Evolutionary conservation across 2,797 vertebrate species (phyloP).

Genomic region (Amphiprion clarkii): DNA sequence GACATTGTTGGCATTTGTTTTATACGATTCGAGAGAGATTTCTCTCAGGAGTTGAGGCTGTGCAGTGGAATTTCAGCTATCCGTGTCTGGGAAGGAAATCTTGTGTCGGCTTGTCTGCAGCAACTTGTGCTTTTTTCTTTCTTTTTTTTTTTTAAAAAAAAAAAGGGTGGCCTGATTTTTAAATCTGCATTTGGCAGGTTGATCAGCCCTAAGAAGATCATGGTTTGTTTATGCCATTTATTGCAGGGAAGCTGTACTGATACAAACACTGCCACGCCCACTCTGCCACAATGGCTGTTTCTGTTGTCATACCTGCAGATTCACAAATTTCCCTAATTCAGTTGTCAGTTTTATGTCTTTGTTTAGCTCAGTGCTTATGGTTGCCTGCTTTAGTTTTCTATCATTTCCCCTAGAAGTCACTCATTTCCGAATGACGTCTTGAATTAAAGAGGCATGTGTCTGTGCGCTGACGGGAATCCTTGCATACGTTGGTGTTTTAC

Average conservation of each 20-base stretch:
- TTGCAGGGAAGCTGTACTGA: conserved; percentile 36
- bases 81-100: conserved; percentile 21
- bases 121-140: conserved; percentile 19
- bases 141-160: background rate
- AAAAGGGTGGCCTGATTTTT: conserved; percentile 44
- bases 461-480: too few relatives aligned
- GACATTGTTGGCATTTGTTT: conserved; percentile 32
- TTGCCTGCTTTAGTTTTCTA: too few relatives aligned
- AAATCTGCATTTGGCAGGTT: conserved; percentile 41
- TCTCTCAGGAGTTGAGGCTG: conserved; percentile 6
- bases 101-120: conserved; percentile 36
- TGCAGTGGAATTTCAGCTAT: conserved; percentile 38
- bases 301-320: conserved; percentile 23
- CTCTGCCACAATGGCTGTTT: conserved; percentile 8
- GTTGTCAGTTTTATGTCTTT: background rate
- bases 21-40: conserved; percentile 19
- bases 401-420: too few relatives aligned
- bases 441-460: too few relatives aligned
- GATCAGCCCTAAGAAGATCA: conserved; percentile 49
- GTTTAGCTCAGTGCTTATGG: background rate
- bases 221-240: conserved; percentile 29
- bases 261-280: conserved; percentile 12
- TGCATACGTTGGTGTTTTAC: too few relatives aligned
- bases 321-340: conserved; percentile 6
- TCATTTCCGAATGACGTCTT: too few relatives aligned